Conservation (phyloP, 2,113 vertebrate genomes). For the Delphinus delphis region DNA sequence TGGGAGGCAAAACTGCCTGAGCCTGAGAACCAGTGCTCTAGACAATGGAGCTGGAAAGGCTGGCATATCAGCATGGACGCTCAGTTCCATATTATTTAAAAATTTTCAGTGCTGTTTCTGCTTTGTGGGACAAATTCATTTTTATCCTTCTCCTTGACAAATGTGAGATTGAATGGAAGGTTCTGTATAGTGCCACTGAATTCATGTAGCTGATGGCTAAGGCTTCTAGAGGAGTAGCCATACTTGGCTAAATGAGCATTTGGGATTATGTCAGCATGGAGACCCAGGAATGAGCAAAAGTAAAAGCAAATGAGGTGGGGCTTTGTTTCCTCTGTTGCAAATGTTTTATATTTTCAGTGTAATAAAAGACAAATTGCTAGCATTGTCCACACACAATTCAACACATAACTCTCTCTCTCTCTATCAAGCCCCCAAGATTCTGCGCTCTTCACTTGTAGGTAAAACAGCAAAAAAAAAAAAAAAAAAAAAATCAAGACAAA, state of each 20-base stretch:
- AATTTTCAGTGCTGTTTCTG: neutral
- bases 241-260: conserved; percentile 72
- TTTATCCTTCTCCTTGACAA: conserved; percentile 42
- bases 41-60: neutral
- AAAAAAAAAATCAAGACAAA: neutral
- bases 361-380: neutral
- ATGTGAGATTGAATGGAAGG: conserved; percentile 14
- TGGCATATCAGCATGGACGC: neutral
- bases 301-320: neutral
- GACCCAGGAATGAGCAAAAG: conserved; percentile 67
- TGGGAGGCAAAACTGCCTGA: neutral
- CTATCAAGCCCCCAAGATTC: neutral
- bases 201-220: neutral
- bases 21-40: neutral
- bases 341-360: conserved; percentile 62
- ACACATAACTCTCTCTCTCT: neutral
- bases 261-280: conserved; percentile 71
- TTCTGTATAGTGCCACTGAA: conserved; percentile 18
- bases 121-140: neutral
- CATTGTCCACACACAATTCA: neutral
- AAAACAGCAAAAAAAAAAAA: neutral
- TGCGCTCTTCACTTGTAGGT: neutral
- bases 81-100: neutral
- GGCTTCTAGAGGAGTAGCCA: conserved; percentile 72
- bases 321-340: conserved; percentile 51